Conservation (phyloP, 2,888 invertebrate genomes). For the Cataglyphis cursor region DNA sequence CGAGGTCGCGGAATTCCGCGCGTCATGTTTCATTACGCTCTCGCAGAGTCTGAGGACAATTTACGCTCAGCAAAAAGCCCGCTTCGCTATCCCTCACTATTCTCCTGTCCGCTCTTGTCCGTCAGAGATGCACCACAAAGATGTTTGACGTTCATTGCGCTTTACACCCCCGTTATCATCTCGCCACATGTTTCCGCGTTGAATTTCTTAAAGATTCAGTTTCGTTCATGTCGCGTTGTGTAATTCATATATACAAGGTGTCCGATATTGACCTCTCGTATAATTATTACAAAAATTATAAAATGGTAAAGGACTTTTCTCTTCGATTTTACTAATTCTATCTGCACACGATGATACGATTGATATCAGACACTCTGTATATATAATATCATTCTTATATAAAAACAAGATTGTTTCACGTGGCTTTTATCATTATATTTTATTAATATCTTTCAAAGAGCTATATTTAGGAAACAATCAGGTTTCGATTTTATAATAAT, state of each 20-base stretch:
- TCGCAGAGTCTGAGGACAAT: slow-evolving; percentile 48
- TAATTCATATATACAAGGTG: too few relatives aligned
- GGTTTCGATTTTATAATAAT: not conserved
- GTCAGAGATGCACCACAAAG: not conserved
- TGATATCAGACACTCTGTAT: too few relatives aligned
- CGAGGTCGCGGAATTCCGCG: slow-evolving; percentile 36
- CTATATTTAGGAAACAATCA: not conserved
- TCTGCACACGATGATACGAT: too few relatives aligned
- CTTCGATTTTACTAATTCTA: too few relatives aligned
- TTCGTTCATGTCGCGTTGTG: not conserved
- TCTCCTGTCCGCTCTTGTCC: not conserved
- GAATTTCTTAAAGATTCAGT: not conserved
- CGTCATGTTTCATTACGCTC: slow-evolving; percentile 58
- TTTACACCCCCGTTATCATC: slow-evolving; percentile 7
- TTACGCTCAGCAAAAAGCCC: slow-evolving; percentile 43
- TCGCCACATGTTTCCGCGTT: not conserved
- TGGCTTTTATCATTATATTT: not conserved
- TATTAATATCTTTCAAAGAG: not conserved
- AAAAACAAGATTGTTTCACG: not conserved
- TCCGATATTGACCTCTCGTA: too few relatives aligned
- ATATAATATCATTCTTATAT: not conserved
- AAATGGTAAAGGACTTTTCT: too few relatives aligned
- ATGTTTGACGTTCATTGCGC: not conserved
- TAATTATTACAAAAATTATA: too few relatives aligned
- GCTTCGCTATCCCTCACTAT: not conserved